Evolutionary conservation across 2,888 invertebrate species (phyloP), one percentile per base, ranked within the genome.

Genomic region (Petrolisthes manimaculis): DNA sequence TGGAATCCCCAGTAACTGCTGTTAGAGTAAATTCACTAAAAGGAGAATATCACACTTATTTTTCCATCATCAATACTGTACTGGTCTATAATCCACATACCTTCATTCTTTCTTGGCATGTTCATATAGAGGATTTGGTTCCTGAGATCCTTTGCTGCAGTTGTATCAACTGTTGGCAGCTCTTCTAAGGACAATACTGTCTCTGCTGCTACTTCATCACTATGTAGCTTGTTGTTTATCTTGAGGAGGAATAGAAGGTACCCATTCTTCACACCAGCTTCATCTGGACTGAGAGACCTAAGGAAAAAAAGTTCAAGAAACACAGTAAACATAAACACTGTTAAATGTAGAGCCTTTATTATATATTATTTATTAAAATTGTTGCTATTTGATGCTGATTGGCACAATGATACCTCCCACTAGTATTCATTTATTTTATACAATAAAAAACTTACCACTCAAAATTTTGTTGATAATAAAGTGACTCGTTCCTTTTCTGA

Each of bases 381-480:
- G 37, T 37, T 37, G 37, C 37, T 37, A 37, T 37, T 37, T 37
- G 37, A 37, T 37, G 2, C 37, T 37, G 37, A 37, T 37, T 37
- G 37, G 37, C 37, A 37, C 24, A 51, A 24, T 3, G 37, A 8
- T 18, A 78, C 8, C 51, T 18, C 53, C 24, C 37, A 37, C 51
- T 51, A 24, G 8, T 37, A 21, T n/a, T 24, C 75, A n/a, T 24
- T 24, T 12, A 21, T 12, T 75, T 75, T 12, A 75, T 75, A 9
- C 56, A 18, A 24, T 21, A 53, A 37, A 4, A 69, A 24, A 88
- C 84, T 83, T 88, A 88, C 88, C 84, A n/a, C 18, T 88, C 88
- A 88, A 83, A 88, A 21, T 55, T 84, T 67, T 88, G 80, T n/a
- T 80, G 51, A 84, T 74, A 88, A 5, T 80, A 80, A 37, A 84